These are phyloP conservation scores for Emberiza fucata DNA, from an alignment of 2,113 vertebrate genomes.

Conservation along the genomic window DNA sequence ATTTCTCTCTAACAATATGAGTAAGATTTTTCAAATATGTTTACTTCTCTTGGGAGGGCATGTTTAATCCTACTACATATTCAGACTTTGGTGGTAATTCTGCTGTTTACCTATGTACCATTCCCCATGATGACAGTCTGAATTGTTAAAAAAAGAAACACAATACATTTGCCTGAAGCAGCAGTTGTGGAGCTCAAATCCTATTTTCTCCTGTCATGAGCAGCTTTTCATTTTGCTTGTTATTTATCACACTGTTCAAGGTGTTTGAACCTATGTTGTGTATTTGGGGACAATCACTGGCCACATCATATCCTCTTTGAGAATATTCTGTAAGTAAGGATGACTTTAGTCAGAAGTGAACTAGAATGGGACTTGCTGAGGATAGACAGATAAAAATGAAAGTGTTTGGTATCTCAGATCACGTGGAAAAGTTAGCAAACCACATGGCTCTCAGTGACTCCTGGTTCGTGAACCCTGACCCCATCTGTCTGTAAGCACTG, in stretches of 20 bases:
- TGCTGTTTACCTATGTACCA: background rate
- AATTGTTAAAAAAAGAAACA: background rate
- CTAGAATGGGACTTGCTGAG: background rate
- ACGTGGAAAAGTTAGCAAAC: background rate
- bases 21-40: background rate
- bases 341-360: background rate
- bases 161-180: background rate
- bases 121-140: background rate
- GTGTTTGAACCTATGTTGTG: background rate
- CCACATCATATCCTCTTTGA: background rate
- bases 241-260: background rate
- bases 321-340: background rate
- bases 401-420: background rate
- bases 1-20: background rate
- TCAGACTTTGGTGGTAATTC: background rate
- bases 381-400: background rate
- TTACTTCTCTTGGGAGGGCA: background rate
- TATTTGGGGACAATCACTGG: background rate
- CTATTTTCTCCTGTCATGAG: background rate
- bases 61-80: background rate
- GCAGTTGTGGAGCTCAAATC: background rate
- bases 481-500: background rate
- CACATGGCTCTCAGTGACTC: background rate
- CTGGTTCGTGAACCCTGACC: background rate
- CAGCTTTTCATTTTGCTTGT: background rate